These are phyloP conservation scores for Nycticorax nycticorax DNA, from an alignment of 2,113 vertebrate species.

Conservation along the genomic window DNA sequence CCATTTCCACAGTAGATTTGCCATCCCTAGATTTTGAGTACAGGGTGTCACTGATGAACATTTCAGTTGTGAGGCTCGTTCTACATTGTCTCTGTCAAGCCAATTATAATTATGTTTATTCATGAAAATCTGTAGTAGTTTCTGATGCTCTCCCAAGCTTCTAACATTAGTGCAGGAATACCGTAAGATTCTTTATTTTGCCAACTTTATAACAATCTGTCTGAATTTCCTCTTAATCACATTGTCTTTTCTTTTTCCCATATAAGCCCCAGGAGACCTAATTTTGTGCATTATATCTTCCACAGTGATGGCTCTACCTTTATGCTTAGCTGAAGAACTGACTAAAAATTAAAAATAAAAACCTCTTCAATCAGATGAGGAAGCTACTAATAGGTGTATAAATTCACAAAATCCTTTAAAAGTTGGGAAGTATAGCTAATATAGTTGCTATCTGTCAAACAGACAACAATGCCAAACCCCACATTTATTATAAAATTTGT, in stretches of 20 bases:
- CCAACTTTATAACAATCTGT: constrained; percentile 27
- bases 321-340: constrained; percentile 7
- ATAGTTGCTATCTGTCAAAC: neutral
- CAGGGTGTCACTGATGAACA: neutral
- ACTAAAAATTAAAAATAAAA: constrained; percentile 21
- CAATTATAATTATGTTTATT: constrained; percentile 53
- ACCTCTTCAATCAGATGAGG: neutral
- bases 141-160: constrained; percentile 26
- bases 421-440: neutral
- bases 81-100: constrained; percentile 14
- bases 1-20: neutral
- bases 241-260: constrained; percentile 21
- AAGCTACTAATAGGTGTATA: neutral
- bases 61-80: neutral
- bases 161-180: constrained; percentile 51
- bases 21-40: neutral
- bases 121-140: constrained; percentile 63
- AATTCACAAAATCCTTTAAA: neutral
- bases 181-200: constrained; percentile 44
- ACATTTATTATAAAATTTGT: neutral
- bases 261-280: neutral
- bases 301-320: neutral
- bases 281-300: constrained; percentile 6
- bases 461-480: neutral
- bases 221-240: constrained; percentile 46